A percentile compares a stretch with the other conserved stretches of the same genome.
Conservation (phyloP, 2,888 invertebrate genomes). For the Nomada flava region DNA sequence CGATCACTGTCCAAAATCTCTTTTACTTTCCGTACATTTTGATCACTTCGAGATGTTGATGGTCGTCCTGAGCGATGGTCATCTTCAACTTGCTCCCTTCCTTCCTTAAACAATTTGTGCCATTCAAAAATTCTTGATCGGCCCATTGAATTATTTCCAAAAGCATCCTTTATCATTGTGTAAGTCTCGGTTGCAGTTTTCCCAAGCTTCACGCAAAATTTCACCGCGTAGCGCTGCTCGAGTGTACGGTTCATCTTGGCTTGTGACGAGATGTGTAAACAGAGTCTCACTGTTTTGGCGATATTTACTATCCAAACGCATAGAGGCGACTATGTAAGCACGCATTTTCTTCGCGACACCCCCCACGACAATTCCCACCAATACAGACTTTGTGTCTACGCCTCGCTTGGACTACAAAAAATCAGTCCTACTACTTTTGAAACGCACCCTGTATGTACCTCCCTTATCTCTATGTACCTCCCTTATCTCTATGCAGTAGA, state of each 20-base stretch:
- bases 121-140: neutral
- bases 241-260: slow-evolving; percentile 7
- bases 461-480: no score
- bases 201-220: neutral
- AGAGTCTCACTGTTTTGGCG: slow-evolving; percentile 5
- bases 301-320: slow-evolving; percentile 9
- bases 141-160: neutral
- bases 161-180: neutral
- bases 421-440: no score
- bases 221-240: neutral
- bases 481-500: no score
- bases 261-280: slow-evolving; percentile 9
- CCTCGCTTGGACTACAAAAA: neutral
- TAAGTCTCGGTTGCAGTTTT: neutral
- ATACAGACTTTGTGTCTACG: slow-evolving; percentile 16
- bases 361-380: slow-evolving; percentile 10
- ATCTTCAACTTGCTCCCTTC: neutral
- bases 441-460: no score
- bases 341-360: neutral
- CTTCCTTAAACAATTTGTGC: slow-evolving; percentile 7
- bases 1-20: slow-evolving; percentile 13
- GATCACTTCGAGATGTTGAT: slow-evolving; percentile 1
- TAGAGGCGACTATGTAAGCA: slow-evolving; percentile 6
- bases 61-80: slow-evolving; percentile 1
- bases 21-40: slow-evolving; percentile 6